phyloP scores from a whole-genome alignment of 1,140 invertebrate species.

The Liolophura sinensis region DNA sequence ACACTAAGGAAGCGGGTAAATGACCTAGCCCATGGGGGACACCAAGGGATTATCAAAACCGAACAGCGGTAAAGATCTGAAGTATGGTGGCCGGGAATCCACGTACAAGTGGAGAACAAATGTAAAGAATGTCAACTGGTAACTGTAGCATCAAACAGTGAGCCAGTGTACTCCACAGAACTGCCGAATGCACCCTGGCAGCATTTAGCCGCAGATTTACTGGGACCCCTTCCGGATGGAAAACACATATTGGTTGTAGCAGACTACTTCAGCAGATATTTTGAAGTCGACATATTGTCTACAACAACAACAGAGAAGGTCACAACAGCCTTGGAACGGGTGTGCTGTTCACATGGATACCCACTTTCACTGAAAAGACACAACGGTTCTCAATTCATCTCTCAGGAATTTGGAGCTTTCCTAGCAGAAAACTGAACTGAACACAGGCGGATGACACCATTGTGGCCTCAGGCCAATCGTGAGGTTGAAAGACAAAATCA shows the following conservation, averaged over 20 bases:
- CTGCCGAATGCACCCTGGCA: constrained; percentile 12
- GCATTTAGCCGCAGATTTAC: constrained; percentile 24
- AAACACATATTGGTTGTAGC: constrained; percentile 21
- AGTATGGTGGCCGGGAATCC: too few relatives aligned
- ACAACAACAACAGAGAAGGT: constrained; percentile 15
- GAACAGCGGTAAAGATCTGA: too few relatives aligned
- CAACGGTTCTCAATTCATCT: constrained; percentile 25
- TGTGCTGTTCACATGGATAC: constrained; percentile 23
- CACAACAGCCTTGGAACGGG: constrained; percentile 9
- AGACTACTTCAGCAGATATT: constrained; percentile 27
- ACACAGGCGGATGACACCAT: not conserved
- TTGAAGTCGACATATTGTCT: constrained; percentile 23
- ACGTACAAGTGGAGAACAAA: too few relatives aligned
- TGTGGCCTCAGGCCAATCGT: not conserved
- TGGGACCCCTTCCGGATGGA: constrained; percentile 26
- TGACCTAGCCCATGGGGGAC: too few relatives aligned
- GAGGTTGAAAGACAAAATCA: constrained; percentile 9
- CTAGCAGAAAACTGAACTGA: constrained; percentile 8
- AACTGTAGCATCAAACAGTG: too few relatives aligned
- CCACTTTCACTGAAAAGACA: constrained; percentile 13
- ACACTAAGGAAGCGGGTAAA: too few relatives aligned
- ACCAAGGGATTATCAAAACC: too few relatives aligned
- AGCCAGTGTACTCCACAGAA: too few relatives aligned
- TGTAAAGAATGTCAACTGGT: too few relatives aligned
- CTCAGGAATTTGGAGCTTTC: constrained; percentile 11